These are phyloP conservation scores for Raja brachyura DNA, from an alignment of 2,113 vertebrate genomes.

Conservation along the genomic window DNA sequence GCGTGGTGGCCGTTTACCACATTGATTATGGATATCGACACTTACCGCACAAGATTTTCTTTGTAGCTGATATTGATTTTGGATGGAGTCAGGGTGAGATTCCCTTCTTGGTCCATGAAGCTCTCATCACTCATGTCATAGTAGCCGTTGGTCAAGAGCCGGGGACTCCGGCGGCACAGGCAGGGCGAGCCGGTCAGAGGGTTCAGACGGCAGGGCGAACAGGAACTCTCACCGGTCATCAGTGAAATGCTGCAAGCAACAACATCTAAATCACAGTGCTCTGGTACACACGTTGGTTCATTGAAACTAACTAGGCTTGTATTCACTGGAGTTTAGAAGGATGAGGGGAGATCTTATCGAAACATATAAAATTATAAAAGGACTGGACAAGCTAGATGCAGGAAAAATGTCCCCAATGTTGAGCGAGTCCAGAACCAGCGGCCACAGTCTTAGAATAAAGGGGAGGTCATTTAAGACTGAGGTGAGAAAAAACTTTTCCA, in stretches of 20 bases:
- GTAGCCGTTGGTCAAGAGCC: slow-evolving; percentile 85
- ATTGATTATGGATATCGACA: background rate
- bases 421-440: too few relatives aligned
- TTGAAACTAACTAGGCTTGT: too few relatives aligned
- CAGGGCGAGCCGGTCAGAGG: slow-evolving; percentile 47
- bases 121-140: slow-evolving; percentile 77
- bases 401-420: too few relatives aligned
- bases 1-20: background rate
- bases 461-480: too few relatives aligned
- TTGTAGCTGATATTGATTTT: slow-evolving; percentile 78
- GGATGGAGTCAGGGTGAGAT: slow-evolving; percentile 69
- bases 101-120: slow-evolving; percentile 69
- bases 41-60: slow-evolving; percentile 79
- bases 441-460: too few relatives aligned
- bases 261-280: background rate
- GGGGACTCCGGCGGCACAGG: slow-evolving; percentile 70
- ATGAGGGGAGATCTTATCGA: too few relatives aligned
- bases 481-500: too few relatives aligned
- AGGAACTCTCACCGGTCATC: slow-evolving; percentile 54
- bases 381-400: too few relatives aligned
- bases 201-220: slow-evolving; percentile 52
- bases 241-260: slow-evolving; percentile 47
- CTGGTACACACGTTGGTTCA: too few relatives aligned
- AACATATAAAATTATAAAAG: too few relatives aligned
- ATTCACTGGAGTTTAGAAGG: too few relatives aligned